phyloP scores from a whole-genome alignment of 1,140 invertebrate species.

The Ruditapes philippinarum region DNA sequence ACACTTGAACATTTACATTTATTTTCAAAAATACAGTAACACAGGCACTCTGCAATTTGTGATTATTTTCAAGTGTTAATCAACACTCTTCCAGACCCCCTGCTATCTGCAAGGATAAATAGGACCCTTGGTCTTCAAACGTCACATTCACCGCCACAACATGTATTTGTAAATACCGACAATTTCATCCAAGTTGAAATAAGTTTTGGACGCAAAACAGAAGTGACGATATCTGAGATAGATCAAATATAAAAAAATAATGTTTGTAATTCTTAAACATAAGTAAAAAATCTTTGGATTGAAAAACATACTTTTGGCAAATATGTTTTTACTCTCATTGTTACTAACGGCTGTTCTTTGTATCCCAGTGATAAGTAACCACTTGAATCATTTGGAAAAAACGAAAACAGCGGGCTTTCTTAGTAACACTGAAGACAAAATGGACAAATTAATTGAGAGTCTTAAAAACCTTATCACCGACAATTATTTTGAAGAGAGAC shows the following conservation, averaged over 20 bases:
- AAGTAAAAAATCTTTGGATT: not conserved
- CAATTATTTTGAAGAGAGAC: not conserved
- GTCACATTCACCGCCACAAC: too few relatives aligned
- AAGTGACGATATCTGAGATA: too few relatives aligned
- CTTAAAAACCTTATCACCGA: not conserved
- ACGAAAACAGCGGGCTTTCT: not conserved
- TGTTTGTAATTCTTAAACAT: too few relatives aligned
- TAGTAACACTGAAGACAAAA: not conserved
- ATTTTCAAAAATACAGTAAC: not conserved
- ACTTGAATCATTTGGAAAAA: not conserved
- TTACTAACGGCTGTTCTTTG: not conserved
- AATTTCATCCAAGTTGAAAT: too few relatives aligned
- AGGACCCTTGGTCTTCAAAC: not conserved
- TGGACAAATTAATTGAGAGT: not conserved
- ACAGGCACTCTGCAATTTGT: not conserved
- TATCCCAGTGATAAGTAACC: conserved; percentile 27
- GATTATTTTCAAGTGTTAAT: conserved; percentile 51
- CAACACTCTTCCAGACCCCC: conserved; percentile 14
- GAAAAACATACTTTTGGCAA: not conserved
- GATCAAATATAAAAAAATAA: too few relatives aligned
- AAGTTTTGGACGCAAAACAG: too few relatives aligned
- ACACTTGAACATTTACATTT: not conserved
- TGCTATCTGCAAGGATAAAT: not conserved
- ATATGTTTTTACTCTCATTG: conserved; percentile 19
- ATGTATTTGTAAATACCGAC: too few relatives aligned